Evolutionary conservation across 30 jellyfish, hydroid and myxozoan genomes (phyloP), one percentile per base, ranked within the genome.

Genomic region (Pelagia noctiluca): DNA sequence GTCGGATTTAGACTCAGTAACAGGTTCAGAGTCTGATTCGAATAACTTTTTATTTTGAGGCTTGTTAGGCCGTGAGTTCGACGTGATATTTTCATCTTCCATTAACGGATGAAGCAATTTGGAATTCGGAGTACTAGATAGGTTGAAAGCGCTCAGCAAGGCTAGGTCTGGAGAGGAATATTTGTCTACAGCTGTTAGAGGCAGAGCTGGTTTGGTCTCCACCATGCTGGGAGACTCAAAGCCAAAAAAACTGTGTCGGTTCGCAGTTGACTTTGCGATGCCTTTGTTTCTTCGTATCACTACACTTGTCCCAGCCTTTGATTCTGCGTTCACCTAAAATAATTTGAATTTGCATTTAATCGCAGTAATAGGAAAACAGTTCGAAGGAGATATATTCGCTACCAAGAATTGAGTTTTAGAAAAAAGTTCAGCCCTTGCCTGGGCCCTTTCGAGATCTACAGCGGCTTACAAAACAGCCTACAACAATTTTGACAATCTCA

Each of bases 241-340:
- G 7, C 96, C 96, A 63, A 68, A 76, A 74, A 93, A 93, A 78
- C 99, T 93, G 83, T 93, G 98, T 35, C 98, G 63, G 71, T 74
- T 82, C 19, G 93, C 96, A 57, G 91, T 49, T 11, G 38, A 50
- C 5, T 78, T 47, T 12, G 84, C 71, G 3, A 62, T 71, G 3
- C 36, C 66, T 16, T 70, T 70, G n/a, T 31, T 54, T 11, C 91
- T 69, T 71, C 80, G 60, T 8, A 66, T 50, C 16, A 81, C 87
- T 1, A 78, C 36, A 11, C 69, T 78, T 11, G 75, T 64, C 1
- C 66, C 70, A 35, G 10, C 69, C 48, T 36, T n/a, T 82, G 78
- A 67, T 50, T 79, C 57, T 3, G 96, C 60, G 18, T 53, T 34
- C 16, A 35, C 68, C 86, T 66, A 2, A 66, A 35, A 29, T n/a